These are phyloP conservation scores for Acanthisitta chloris DNA, from an alignment of 2,113 vertebrate genomes.

Conservation along the genomic window DNA sequence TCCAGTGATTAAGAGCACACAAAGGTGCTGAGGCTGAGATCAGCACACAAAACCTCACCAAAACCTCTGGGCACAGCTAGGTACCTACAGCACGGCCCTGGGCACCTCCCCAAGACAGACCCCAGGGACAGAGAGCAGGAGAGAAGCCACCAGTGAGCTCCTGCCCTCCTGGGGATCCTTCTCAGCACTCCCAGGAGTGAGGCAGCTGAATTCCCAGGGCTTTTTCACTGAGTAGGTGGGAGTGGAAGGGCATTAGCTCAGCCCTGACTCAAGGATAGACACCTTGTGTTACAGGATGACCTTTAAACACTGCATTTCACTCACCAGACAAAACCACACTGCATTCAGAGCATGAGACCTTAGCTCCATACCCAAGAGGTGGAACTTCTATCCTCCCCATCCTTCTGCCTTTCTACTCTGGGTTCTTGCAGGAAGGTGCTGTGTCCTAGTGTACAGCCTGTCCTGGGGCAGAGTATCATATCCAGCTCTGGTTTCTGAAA, in stretches of 20 bases:
- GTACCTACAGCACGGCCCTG: background rate
- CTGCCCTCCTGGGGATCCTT: background rate
- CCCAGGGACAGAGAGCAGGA: background rate
- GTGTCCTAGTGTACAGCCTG: too few species aligned
- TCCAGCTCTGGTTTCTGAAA: too few species aligned
- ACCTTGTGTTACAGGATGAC: background rate
- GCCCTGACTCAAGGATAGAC: background rate
- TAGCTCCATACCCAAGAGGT: rapidly evolving
- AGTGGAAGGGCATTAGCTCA: background rate
- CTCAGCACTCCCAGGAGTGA: background rate
- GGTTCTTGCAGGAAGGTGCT: too few species aligned
- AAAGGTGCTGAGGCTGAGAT: rapidly evolving
- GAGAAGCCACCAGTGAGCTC: background rate
- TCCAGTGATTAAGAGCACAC: background rate
- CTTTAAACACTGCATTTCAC: background rate
- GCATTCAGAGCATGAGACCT: background rate
- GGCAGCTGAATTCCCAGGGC: background rate
- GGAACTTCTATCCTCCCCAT: background rate
- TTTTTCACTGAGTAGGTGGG: background rate
- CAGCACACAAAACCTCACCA: background rate
- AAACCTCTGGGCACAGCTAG: background rate
- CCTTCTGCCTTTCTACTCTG: background rate
- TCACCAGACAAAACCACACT: background rate
- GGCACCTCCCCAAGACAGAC: background rate
- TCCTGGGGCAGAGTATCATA: too few species aligned